Evolutionary conservation across 2,888 invertebrate genomes (phyloP).

Genomic region (Netelia fuscicornis): DNA sequence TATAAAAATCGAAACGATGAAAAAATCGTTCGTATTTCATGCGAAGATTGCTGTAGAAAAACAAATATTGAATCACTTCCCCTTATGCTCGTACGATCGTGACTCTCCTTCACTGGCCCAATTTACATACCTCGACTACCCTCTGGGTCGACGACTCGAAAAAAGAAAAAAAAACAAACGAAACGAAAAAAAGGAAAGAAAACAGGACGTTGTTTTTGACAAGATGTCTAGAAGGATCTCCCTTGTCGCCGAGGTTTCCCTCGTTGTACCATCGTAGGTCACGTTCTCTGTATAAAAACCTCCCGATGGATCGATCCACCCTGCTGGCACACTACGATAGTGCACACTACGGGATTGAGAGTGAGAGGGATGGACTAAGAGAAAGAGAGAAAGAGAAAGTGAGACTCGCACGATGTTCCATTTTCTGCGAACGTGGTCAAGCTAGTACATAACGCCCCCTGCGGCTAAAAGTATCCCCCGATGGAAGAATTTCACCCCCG

Average conservation of each 20-base stretch:
- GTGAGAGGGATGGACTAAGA: conserved; percentile 31
- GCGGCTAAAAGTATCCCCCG: conserved; percentile 74
- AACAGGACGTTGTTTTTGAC: background rate
- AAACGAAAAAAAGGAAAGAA: too few species aligned
- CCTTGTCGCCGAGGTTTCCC: conserved; percentile 54
- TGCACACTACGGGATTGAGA: conserved; percentile 29
- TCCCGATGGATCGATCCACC: conserved; percentile 68
- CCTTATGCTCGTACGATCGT: too few species aligned
- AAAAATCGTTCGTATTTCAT: background rate
- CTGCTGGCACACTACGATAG: conserved; percentile 36
- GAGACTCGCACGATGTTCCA: conserved; percentile 49
- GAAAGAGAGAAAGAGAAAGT: conserved; percentile 5
- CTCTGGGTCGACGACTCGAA: too few species aligned
- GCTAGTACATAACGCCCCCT: conserved; percentile 71
- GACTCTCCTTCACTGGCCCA: too few species aligned
- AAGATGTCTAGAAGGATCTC: conserved; percentile 31
- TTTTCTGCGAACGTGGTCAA: conserved; percentile 73
- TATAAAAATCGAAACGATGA: background rate
- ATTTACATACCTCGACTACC: too few species aligned
- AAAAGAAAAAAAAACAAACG: too few species aligned
- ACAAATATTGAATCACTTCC: too few species aligned
- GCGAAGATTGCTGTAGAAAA: too few species aligned
- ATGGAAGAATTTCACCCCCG: conserved; percentile 46
- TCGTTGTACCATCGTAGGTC: conserved; percentile 62
- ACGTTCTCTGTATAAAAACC: conserved; percentile 72